Percentiles rank a stretch among this genome's conserved stretches.
phyloP scores from a whole-genome alignment of 2,113 vertebrate species.

The Lepus europaeus region DNA sequence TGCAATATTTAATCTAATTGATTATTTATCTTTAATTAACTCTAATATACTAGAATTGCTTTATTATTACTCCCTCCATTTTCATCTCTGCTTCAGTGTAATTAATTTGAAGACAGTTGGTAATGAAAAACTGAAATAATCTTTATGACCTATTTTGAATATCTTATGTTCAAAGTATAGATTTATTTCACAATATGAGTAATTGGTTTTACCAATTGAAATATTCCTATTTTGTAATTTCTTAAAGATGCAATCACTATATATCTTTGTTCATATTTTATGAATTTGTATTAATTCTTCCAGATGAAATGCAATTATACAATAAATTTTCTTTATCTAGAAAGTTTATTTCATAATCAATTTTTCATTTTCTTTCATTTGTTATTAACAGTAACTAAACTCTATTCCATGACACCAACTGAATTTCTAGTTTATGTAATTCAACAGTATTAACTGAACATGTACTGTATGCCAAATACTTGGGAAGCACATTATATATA shows the following conservation, averaged over 20 bases:
- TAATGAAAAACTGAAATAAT: background rate
- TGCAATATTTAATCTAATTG: background rate
- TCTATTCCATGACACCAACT: background rate
- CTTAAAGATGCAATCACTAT: background rate
- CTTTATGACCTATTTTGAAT: background rate
- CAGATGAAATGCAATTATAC: slow-evolving; percentile 42
- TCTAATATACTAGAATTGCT: background rate
- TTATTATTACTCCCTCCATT: background rate
- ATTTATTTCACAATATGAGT: slow-evolving; percentile 9
- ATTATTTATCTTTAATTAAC: background rate
- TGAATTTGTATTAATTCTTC: slow-evolving; percentile 63
- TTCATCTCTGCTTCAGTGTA: background rate
- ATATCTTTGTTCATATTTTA: slow-evolving; percentile 51
- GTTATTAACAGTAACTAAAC: background rate
- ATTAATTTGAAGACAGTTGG: background rate
- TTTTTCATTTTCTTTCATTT: slow-evolving; percentile 58
- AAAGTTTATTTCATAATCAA: slow-evolving; percentile 25
- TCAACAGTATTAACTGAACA: slow-evolving; percentile 17
- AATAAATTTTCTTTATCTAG: background rate
- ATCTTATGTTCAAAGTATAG: background rate
- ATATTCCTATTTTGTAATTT: slow-evolving; percentile 52
- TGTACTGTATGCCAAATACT: background rate
- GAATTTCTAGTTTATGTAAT: slow-evolving; percentile 50
- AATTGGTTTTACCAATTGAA: slow-evolving; percentile 17
- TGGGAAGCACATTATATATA: background rate